Evolutionary conservation across 2,797 vertebrate genomes (phyloP).

Genomic region (Mycteria americana): DNA sequence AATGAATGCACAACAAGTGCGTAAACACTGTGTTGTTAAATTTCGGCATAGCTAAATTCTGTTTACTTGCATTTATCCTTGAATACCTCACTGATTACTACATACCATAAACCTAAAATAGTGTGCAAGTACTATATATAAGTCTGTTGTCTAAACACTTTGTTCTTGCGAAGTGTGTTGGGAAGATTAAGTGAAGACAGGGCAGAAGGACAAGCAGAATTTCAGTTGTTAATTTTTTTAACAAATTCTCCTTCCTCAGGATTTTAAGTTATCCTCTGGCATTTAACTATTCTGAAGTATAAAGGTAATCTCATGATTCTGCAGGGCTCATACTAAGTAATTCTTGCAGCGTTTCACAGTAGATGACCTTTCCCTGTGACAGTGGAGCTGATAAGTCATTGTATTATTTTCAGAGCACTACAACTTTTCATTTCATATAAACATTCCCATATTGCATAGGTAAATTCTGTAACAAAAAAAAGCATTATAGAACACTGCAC

Average conservation of each 20-base stretch:
- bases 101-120: not conserved
- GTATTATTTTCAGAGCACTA: not conserved
- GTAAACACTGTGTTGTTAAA: not conserved
- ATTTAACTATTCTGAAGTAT: not conserved
- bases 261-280: not conserved
- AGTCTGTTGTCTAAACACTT: not conserved
- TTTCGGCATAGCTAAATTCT: not conserved
- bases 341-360: not conserved
- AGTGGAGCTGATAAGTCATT: not conserved
- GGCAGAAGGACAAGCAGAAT: not conserved
- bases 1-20: not conserved
- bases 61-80: not conserved
- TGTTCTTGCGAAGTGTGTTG: not conserved
- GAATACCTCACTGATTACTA: not conserved
- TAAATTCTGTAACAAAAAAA: not conserved
- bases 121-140: not conserved
- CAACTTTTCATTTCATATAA: not conserved
- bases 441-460: not conserved
- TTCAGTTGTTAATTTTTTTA: not conserved
- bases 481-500: not conserved
- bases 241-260: not conserved
- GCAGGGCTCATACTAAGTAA: not conserved
- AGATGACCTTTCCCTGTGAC: not conserved
- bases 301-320: not conserved
- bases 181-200: not conserved